A percentile compares a stretch with the other conserved stretches of the same genome.
Conservation (phyloP, 2,888 invertebrate species). For the Serrognathus titanus region DNA sequence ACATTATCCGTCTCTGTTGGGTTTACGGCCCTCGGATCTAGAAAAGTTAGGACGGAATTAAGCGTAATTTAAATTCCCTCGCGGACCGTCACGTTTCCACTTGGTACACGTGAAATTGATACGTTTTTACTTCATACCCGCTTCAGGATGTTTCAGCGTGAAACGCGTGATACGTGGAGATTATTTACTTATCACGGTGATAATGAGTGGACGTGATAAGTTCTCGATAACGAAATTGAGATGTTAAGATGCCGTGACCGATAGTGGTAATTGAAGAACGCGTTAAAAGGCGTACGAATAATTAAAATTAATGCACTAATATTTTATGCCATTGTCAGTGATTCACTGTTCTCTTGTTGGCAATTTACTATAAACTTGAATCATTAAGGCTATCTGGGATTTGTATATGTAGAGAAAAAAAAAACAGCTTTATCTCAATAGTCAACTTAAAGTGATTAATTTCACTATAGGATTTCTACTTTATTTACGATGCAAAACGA, state of each 20-base stretch:
- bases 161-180: background rate
- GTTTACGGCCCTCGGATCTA: background rate
- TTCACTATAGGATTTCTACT: no score
- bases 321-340: constrained; percentile 7
- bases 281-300: constrained; percentile 10
- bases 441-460: no score
- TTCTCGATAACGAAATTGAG: constrained; percentile 23
- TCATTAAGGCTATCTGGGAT: background rate
- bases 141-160: no score
- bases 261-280: constrained; percentile 20
- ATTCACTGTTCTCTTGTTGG: background rate
- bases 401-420: background rate
- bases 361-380: background rate
- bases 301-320: constrained; percentile 13
- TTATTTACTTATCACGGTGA: constrained; percentile 9
- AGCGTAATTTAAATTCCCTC: constrained; percentile 12
- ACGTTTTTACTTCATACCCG: no score
- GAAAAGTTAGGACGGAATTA: constrained; percentile 9
- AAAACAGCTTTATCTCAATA: no score
- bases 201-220: constrained; percentile 18
- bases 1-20: background rate
- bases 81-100: no score
- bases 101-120: no score
- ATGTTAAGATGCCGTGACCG: constrained; percentile 21
- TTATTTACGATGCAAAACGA: no score